Conservation (phyloP, 2,888 invertebrate genomes). For the Apamea epomidion region DNA sequence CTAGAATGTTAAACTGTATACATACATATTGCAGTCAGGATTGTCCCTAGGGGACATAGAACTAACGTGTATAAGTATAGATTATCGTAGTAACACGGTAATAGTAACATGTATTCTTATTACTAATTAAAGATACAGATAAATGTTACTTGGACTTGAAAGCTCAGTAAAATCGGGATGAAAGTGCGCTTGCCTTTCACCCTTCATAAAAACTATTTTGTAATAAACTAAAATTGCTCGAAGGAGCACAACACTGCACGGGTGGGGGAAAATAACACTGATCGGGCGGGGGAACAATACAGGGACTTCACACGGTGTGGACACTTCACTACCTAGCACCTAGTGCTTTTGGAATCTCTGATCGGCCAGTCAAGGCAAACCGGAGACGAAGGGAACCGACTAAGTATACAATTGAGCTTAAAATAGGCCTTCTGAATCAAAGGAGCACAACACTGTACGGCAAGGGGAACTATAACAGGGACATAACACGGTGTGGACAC, state of each 20-base stretch:
- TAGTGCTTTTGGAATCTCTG: background rate
- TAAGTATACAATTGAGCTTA: background rate
- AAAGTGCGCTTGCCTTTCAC: background rate
- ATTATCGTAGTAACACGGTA: background rate
- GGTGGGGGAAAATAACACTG: background rate
- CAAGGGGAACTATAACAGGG: background rate
- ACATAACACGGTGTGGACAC: background rate
- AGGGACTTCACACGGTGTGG: background rate
- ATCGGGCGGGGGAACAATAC: background rate
- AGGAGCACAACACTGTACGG: background rate
- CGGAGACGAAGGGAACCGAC: background rate
- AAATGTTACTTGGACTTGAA: constrained; percentile 5
- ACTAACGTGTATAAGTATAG: background rate
- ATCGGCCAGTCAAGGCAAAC: background rate
- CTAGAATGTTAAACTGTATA: background rate
- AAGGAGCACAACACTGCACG: background rate
- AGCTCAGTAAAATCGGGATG: background rate
- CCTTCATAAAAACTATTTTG: background rate
- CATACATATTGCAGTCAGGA: constrained; percentile 5
- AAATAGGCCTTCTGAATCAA: background rate
- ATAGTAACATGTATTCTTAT: constrained; percentile 1
- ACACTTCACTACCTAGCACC: background rate
- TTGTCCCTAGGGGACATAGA: background rate
- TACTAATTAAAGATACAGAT: background rate
- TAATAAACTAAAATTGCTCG: background rate